Conservation (phyloP, 2,797 vertebrate species). For the Psittacula echo region DNA sequence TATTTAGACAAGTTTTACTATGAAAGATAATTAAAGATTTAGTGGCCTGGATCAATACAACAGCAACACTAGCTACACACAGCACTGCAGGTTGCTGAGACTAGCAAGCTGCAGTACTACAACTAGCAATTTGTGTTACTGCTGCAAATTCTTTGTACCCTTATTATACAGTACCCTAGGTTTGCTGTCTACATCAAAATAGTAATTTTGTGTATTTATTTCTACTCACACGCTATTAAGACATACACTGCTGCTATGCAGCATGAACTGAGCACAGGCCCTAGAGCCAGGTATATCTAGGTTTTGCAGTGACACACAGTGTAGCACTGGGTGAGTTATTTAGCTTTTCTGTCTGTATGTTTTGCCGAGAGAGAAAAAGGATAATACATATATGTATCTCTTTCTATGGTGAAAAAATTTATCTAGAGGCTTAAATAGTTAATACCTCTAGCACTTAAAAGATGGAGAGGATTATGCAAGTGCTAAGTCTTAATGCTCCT, state of each 20-base stretch:
- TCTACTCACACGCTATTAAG: background rate
- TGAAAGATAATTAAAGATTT: conserved; percentile 61
- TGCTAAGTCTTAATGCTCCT: background rate
- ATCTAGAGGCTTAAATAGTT: conserved; percentile 11
- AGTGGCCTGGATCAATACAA: conserved; percentile 22
- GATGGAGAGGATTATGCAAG: background rate
- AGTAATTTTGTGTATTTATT: background rate
- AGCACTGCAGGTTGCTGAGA: conserved; percentile 4
- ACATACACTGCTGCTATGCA: background rate
- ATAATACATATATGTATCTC: background rate
- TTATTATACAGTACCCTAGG: background rate
- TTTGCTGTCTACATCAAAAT: conserved; percentile 14
- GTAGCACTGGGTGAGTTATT: background rate
- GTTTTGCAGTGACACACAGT: background rate
- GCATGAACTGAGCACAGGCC: background rate
- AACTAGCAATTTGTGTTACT: background rate
- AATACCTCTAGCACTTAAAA: background rate
- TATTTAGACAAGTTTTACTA: conserved; percentile 50
- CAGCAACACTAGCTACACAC: background rate
- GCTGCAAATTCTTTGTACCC: background rate
- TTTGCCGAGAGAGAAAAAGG: background rate
- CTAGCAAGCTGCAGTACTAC: background rate
- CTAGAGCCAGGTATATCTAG: background rate
- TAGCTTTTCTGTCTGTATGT: background rate
- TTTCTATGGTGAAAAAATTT: background rate